phyloP scores from a whole-genome alignment of 1,140 invertebrate genomes.

The Drosophila orena region DNA sequence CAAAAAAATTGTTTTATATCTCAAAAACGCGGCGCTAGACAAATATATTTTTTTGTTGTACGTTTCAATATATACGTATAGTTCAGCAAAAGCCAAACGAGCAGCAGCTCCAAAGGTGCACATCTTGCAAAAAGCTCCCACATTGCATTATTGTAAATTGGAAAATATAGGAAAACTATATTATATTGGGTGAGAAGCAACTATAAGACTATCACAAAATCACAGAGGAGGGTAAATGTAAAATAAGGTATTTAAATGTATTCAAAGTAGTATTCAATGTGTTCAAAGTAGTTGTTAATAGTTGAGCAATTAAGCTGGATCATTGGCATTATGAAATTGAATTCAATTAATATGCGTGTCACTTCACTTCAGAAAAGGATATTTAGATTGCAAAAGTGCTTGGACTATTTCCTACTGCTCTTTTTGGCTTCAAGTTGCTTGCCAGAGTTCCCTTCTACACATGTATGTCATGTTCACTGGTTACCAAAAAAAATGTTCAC shows the following conservation, averaged over 20 bases:
- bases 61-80: not conserved
- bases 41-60: not conserved
- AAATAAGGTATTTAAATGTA: not conserved
- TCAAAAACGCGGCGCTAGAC: not conserved
- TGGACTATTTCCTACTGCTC: conserved; percentile 5
- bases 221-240: not conserved
- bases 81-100: conserved; percentile 15
- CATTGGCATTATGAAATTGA: conserved; percentile 5
- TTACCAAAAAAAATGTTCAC: not conserved
- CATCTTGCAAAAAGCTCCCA: not conserved
- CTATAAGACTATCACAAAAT: not conserved
- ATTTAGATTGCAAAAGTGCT: not conserved
- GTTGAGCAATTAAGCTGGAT: conserved; percentile 12
- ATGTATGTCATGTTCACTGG: not conserved
- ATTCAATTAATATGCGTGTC: conserved; percentile 4
- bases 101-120: conserved; percentile 4
- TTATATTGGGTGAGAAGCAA: not conserved
- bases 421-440: not conserved
- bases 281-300: not conserved
- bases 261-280: too few species aligned
- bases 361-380: not conserved
- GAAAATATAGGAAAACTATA: not conserved
- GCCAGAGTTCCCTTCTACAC: not conserved
- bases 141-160: not conserved
- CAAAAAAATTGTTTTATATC: not conserved